Conservation (phyloP, 2,888 invertebrate genomes). For the Rhagonycha fulva region DNA sequence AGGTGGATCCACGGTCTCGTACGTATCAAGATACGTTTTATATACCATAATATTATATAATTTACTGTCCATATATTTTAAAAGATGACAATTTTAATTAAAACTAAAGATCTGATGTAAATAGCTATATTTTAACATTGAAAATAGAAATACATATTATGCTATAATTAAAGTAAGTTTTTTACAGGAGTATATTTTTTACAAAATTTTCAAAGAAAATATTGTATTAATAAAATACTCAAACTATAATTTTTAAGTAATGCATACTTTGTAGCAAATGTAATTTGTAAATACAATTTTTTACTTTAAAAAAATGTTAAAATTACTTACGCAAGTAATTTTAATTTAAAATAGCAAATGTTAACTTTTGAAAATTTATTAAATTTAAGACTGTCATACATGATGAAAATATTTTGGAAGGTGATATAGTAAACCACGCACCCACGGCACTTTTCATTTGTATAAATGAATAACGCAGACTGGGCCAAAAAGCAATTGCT, state of each 20-base stretch:
- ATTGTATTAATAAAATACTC: background rate
- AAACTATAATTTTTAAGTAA: background rate
- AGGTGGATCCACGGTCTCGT: slow-evolving; percentile 27
- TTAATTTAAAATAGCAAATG: background rate
- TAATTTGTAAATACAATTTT: background rate
- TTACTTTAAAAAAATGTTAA: background rate
- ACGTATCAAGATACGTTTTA: slow-evolving; percentile 11
- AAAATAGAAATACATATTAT: background rate
- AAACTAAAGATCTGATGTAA: slow-evolving; percentile 2
- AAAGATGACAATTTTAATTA: slow-evolving; percentile 38
- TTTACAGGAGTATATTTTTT: background rate
- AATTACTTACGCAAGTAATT: background rate
- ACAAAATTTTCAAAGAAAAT: background rate
- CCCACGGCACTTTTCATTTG: background rate
- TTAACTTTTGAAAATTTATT: background rate
- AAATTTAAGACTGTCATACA: background rate
- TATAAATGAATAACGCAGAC: background rate
- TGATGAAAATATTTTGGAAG: background rate
- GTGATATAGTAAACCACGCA: background rate
- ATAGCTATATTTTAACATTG: background rate
- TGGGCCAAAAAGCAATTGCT: background rate
- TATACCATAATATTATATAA: slow-evolving; percentile 33
- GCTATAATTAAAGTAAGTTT: background rate
- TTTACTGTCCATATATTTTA: slow-evolving; percentile 32
- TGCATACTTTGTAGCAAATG: background rate